Evolutionary conservation across 2,888 invertebrate species (phyloP), one percentile per base, ranked within the genome.

Genomic region (Trimorus sp.): DNA sequence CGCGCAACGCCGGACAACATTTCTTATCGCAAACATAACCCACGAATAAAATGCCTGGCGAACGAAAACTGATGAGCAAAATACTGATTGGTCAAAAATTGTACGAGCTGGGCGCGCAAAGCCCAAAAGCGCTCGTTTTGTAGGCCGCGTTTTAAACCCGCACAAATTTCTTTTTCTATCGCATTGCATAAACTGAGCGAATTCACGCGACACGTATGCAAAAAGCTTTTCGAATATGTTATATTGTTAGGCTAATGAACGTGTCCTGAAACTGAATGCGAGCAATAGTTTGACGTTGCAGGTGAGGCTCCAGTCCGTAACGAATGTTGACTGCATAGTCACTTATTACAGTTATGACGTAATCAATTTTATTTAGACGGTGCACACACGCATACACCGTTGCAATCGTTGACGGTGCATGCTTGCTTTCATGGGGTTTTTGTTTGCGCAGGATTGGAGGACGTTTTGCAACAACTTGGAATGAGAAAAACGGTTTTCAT

Each of bases 71-170:
- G n/a, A n/a, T n/a, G n/a, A n/a, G n/a, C n/a, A n/a, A n/a, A n/a
- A n/a, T n/a, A 42, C 38, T 9, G 60, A 40, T 8, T 8, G 49
- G 16, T 65, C 12, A 56, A 42, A 58, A 77, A 77, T 75, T 81
- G 79, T 1, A 88, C 88, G 89, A 91, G 90, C 89, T 90, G 91
- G 91, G 91, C 91, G 91, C 91, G 91, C 91, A 92, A 92, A 88
- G 91, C 91, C 91, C 90, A 87, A 89, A 83, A 65, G 85, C 79
- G 90, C 91, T 91, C 90, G 88, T 76, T 16, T 60, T 79, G 26
- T 26, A 90, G 91, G 89, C 89, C 91, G 91, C 91, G 91, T 89
- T 90, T 87, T 91, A 91, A 91, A 91, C 90, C 91, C 91, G 91
- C 83, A 85, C 82, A 75, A 78, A 40, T 77, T 58, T 84, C 37